These are phyloP conservation scores for Arnoldichthys spilopterus DNA, from an alignment of 2,797 vertebrate species.

Conservation along the genomic window DNA sequence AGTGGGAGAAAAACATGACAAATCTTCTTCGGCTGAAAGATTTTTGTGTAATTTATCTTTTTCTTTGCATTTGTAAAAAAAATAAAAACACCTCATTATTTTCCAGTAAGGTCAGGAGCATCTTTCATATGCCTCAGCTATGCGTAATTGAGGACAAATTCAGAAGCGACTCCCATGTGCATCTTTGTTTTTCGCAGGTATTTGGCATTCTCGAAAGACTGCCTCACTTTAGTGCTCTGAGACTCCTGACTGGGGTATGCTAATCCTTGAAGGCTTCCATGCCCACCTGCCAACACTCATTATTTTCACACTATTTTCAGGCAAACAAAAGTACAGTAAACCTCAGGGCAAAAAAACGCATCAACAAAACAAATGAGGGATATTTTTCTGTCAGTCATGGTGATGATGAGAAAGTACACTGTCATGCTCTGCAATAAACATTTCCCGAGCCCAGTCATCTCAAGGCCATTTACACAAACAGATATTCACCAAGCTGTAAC, in stretches of 20 bases:
- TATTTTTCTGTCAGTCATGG: slow-evolving; percentile 44
- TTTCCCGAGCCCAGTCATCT: slow-evolving; percentile 10
- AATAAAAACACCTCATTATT: slow-evolving; percentile 5
- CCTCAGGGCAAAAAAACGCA: slow-evolving; percentile 46
- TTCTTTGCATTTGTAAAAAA: not conserved
- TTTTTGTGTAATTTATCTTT: not conserved
- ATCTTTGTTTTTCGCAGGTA: slow-evolving; percentile 64
- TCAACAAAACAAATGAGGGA: slow-evolving; percentile 56
- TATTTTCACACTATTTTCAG: slow-evolving; percentile 75
- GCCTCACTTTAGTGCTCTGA: slow-evolving; percentile 57
- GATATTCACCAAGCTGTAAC: not conserved
- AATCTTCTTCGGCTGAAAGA: slow-evolving; percentile 2
- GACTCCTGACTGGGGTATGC: slow-evolving; percentile 62
- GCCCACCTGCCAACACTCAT: slow-evolving; percentile 73
- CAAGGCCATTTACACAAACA: not conserved
- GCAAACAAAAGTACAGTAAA: slow-evolving; percentile 65
- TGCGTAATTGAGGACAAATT: slow-evolving; percentile 49
- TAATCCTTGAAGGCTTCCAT: slow-evolving; percentile 69
- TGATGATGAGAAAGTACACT: slow-evolving; percentile 10
- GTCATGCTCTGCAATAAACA: slow-evolving; percentile 2
- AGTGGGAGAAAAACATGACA: not conserved
- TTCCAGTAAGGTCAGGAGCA: not conserved
- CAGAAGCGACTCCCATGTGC: slow-evolving; percentile 49
- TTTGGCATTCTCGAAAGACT: slow-evolving; percentile 63
- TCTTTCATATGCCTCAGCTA: slow-evolving; percentile 30